These are phyloP conservation scores for Nasonia longicornis DNA, from an alignment of 1,140 invertebrate species.

Conservation along the genomic window DNA sequence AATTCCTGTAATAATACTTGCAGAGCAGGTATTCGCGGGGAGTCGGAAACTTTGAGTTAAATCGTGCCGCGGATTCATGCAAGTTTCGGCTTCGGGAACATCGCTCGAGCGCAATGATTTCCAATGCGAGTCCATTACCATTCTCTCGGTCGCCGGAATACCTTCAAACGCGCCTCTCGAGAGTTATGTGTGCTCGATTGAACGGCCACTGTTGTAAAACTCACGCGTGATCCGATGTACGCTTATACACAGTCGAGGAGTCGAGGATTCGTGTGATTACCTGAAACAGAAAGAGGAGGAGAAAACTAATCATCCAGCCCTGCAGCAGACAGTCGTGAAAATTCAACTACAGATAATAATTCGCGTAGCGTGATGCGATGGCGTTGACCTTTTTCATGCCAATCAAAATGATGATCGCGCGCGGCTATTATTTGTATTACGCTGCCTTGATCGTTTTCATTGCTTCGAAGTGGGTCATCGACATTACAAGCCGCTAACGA, in stretches of 20 bases:
- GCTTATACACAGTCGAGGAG: neutral
- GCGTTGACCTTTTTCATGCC: neutral
- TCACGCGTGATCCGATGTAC: neutral
- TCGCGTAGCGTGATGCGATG: too few species aligned
- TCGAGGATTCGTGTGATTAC: neutral
- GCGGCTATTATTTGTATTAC: neutral
- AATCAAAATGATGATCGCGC: neutral
- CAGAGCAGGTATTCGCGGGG: too few species aligned
- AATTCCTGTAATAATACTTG: neutral
- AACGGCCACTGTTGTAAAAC: neutral
- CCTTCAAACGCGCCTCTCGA: neutral
- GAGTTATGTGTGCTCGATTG: neutral
- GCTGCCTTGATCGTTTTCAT: neutral
- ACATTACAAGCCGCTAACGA: too few species aligned
- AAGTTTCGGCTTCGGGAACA: neutral
- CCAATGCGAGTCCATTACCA: neutral
- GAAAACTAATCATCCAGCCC: neutral
- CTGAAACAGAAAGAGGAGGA: neutral
- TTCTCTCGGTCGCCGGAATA: neutral
- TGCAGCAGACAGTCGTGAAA: neutral
- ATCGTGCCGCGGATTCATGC: neutral
- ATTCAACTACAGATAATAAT: neutral
- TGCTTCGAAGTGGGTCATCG: neutral
- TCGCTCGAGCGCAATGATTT: neutral
- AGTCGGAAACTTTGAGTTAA: neutral